These are phyloP conservation scores for Ctenodactylus gundi DNA, from an alignment of 2,113 vertebrate genomes.

Conservation along the genomic window DNA sequence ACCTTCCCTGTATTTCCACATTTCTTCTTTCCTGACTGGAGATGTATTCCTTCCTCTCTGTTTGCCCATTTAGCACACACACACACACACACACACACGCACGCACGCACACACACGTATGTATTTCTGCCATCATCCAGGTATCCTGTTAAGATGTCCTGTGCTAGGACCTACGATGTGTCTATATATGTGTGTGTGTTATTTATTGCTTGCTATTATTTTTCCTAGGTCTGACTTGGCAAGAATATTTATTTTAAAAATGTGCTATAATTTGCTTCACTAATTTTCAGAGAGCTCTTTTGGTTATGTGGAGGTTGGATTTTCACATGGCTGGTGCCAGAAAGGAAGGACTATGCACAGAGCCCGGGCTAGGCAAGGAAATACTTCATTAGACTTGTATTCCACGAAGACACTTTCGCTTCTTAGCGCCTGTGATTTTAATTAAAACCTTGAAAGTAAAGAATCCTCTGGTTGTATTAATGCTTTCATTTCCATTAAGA, in stretches of 20 bases:
- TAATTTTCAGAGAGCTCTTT: conserved; percentile 77
- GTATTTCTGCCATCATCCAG: too few relatives aligned
- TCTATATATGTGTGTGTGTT: neutral
- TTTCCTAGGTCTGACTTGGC: conserved; percentile 70
- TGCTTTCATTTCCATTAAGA: conserved; percentile 89
- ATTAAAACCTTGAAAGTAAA: conserved; percentile 90
- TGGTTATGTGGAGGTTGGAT: conserved; percentile 60
- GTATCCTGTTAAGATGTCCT: conserved; percentile 76
- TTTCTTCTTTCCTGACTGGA: neutral
- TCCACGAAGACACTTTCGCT: conserved; percentile 84
- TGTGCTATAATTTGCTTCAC: conserved; percentile 81
- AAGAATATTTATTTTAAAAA: conserved; percentile 79
- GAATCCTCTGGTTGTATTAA: conserved; percentile 87
- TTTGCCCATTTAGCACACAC: rapidly evolving
- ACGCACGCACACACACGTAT: neutral
- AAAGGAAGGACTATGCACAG: conserved; percentile 76
- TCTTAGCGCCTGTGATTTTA: conserved; percentile 89
- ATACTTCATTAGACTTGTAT: conserved; percentile 88
- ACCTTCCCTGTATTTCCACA: neutral
- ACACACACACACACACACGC: neutral
- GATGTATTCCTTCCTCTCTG: neutral
- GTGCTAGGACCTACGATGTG: conserved; percentile 41
- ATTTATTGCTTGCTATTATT: conserved; percentile 64
- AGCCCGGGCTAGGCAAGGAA: conserved; percentile 81
- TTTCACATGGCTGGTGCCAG: conserved; percentile 73